phyloP scores from a whole-genome alignment of 2,113 vertebrate species.

The Nothobranchius kuhntae region DNA sequence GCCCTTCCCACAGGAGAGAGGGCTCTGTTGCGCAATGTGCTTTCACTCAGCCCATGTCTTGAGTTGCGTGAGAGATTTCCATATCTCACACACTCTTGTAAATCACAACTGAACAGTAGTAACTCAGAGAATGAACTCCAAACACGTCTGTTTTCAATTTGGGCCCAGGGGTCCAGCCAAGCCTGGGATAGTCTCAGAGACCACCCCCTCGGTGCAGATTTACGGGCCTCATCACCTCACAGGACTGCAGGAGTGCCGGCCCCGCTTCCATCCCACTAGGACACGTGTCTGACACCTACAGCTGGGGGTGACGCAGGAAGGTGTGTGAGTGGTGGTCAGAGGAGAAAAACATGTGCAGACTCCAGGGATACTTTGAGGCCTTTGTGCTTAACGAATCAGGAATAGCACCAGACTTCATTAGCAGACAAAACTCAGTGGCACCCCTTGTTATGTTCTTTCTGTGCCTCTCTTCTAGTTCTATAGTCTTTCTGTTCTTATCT shows the following conservation, averaged over 20 bases:
- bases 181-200: constrained; percentile 83
- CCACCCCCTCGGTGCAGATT: constrained; percentile 84
- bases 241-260: constrained; percentile 56
- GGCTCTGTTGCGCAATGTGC: constrained; percentile 80
- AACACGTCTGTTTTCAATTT: constrained; percentile 92
- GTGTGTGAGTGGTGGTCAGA: constrained; percentile 1
- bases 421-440: neutral
- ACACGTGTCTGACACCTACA: constrained; percentile 39
- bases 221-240: constrained; percentile 81
- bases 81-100: constrained; percentile 88
- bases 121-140: constrained; percentile 87
- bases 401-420: neutral
- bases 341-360: neutral
- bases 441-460: too few species aligned
- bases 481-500: too few species aligned
- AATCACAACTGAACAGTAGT: constrained; percentile 91
- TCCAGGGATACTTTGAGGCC: too few species aligned
- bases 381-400: neutral
- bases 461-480: too few species aligned
- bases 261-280: constrained; percentile 35
- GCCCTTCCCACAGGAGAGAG: constrained; percentile 61
- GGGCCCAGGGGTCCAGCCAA: constrained; percentile 81
- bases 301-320: constrained; percentile 7
- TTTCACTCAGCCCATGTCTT: constrained; percentile 82
- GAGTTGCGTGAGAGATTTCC: constrained; percentile 88